phyloP scores from a whole-genome alignment of 1,140 invertebrate species.

The Procambarus virginalis region DNA sequence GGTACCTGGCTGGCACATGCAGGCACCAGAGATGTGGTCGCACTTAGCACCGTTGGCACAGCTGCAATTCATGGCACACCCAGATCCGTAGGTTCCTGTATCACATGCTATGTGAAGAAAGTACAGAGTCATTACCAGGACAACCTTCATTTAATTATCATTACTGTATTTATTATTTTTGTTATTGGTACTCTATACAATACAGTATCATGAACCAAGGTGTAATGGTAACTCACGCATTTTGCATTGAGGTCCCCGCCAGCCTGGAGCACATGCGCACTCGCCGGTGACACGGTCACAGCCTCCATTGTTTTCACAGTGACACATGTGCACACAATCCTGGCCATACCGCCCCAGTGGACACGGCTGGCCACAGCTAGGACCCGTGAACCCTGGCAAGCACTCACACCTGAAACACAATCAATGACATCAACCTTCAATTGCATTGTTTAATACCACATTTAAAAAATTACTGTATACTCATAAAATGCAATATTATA shows the following conservation, averaged over 20 bases:
- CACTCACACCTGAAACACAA: conserved; percentile 33
- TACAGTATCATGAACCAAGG: too few relatives aligned
- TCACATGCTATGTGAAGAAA: conserved; percentile 79
- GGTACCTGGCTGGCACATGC: conserved; percentile 88
- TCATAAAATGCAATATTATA: not conserved
- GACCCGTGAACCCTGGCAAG: conserved; percentile 88
- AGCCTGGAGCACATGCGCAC: conserved; percentile 85
- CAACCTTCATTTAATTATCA: too few relatives aligned
- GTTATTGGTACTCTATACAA: not conserved
- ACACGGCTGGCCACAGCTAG: conserved; percentile 80
- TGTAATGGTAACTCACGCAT: conserved; percentile 77
- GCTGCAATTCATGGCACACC: conserved; percentile 85
- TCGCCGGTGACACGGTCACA: conserved; percentile 85
- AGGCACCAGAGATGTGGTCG: conserved; percentile 85
- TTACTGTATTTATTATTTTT: too few relatives aligned
- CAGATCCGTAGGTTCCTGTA: conserved; percentile 83
- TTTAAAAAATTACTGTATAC: not conserved
- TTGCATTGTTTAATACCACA: too few relatives aligned
- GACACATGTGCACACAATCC: conserved; percentile 81
- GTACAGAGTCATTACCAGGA: too few relatives aligned
- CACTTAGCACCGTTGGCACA: conserved; percentile 91
- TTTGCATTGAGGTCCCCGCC: conserved; percentile 82
- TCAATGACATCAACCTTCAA: too few relatives aligned
- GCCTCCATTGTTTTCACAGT: conserved; percentile 82
- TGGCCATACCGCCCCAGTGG: conserved; percentile 78